phyloP scores from a whole-genome alignment of 2,888 invertebrate species.

The Patella caerulea region DNA sequence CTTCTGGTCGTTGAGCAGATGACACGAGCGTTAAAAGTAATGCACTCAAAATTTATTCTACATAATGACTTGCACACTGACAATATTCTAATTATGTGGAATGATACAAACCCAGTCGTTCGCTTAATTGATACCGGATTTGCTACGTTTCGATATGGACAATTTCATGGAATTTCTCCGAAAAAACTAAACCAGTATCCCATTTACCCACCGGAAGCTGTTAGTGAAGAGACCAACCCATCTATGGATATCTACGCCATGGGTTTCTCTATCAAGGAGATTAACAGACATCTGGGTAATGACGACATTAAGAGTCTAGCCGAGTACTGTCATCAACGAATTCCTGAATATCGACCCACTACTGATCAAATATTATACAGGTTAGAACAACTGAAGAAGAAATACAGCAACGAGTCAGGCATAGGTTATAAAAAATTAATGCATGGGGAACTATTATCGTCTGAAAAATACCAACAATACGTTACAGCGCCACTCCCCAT shows the following conservation, averaged over 20 bases:
- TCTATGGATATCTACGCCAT: not conserved
- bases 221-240: not conserved
- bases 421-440: not conserved
- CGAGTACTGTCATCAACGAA: not conserved
- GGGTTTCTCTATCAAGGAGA: not conserved
- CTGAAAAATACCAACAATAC: not conserved
- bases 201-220: not conserved
- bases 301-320: not conserved
- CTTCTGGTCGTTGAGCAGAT: not conserved
- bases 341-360: not conserved
- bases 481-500: not conserved
- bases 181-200: not conserved
- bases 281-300: not conserved
- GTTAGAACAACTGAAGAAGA: not conserved
- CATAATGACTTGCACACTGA: constrained; percentile 20
- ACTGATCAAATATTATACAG: not conserved
- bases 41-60: constrained; percentile 4
- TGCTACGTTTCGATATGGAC: constrained; percentile 18
- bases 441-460: not conserved
- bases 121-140: constrained; percentile 19
- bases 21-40: not conserved
- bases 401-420: not conserved
- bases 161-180: not conserved
- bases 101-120: constrained; percentile 1
- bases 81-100: constrained; percentile 20